These are phyloP conservation scores for Umimayanthus chanpuru DNA, from an alignment of 92 coral and sea anemone species.

Conservation along the genomic window DNA sequence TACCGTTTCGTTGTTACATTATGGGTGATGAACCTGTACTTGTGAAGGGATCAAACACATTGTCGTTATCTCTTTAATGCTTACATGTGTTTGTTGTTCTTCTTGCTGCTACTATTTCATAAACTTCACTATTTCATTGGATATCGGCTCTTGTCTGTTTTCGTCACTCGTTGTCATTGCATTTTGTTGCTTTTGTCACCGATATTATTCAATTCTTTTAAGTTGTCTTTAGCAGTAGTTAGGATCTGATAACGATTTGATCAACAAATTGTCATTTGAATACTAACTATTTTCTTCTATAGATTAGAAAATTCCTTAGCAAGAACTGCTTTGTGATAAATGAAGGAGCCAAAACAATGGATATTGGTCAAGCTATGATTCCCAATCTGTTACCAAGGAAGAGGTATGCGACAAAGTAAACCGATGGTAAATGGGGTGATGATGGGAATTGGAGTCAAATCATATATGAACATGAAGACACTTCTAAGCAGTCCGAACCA, in stretches of 20 bases:
- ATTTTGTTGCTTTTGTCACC: not conserved
- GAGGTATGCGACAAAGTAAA: slow-evolving; percentile 49
- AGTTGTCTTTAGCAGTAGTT: not conserved
- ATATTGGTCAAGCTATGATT: slow-evolving; percentile 92
- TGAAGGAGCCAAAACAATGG: slow-evolving; percentile 98
- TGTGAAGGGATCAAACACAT: not conserved
- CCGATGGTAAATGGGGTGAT: not conserved
- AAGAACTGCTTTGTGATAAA: slow-evolving; percentile 82
- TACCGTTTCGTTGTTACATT: not conserved
- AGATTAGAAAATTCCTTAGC: slow-evolving; percentile 76
- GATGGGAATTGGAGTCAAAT: not conserved
- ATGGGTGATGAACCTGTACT: not conserved
- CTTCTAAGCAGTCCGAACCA: too few relatives aligned
- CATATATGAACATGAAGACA: too few relatives aligned
- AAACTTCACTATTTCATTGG: too few relatives aligned
- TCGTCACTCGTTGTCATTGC: too few relatives aligned
- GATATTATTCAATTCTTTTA: not conserved
- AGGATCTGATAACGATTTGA: too few relatives aligned
- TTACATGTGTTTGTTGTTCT: not conserved
- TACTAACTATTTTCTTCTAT: not conserved
- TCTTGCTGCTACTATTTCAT: not conserved
- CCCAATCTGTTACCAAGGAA: slow-evolving; percentile 78
- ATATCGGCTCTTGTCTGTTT: not conserved
- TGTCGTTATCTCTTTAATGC: too few relatives aligned
- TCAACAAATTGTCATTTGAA: not conserved